Conservation (phyloP, 2,888 invertebrate genomes). For the Meloe dianella region DNA sequence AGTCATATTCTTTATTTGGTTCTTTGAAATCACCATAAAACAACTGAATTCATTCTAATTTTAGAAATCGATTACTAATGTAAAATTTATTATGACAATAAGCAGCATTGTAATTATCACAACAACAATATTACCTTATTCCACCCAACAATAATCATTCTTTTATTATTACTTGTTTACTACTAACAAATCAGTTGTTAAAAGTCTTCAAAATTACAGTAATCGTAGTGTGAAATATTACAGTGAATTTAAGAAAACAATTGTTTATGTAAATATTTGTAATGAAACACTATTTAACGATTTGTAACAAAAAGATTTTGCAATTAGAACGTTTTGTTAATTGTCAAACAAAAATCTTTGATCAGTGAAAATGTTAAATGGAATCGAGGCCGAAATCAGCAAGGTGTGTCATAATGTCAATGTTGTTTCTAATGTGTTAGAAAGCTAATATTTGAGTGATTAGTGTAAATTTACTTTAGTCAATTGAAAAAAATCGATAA, state of each 20-base stretch:
- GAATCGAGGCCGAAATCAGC: slow-evolving; percentile 6
- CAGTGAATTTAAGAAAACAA: background rate
- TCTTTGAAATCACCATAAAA: background rate
- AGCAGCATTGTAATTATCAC: background rate
- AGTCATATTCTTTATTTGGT: slow-evolving; percentile 7
- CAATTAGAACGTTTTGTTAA: background rate
- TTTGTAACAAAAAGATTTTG: background rate
- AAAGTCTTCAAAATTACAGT: no score
- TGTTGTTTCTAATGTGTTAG: slow-evolving; percentile 2
- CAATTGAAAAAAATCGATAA: background rate
- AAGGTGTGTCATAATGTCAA: slow-evolving; percentile 10
- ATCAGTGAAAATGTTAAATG: slow-evolving; percentile 7
- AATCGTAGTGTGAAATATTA: no score
- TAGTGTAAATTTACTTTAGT: background rate
- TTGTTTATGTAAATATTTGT: background rate
- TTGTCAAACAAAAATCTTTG: slow-evolving; percentile 2
- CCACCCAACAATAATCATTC: no score
- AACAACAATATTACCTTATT: background rate
- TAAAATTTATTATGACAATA: background rate
- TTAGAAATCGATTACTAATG: background rate
- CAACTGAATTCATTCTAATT: slow-evolving; percentile 3
- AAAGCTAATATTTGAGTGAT: slow-evolving; percentile 7
- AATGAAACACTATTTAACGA: background rate
- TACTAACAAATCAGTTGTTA: no score
- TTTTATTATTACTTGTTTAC: no score